Conservation (phyloP, 2,797 vertebrate species). For the Tapera naevia region DNA sequence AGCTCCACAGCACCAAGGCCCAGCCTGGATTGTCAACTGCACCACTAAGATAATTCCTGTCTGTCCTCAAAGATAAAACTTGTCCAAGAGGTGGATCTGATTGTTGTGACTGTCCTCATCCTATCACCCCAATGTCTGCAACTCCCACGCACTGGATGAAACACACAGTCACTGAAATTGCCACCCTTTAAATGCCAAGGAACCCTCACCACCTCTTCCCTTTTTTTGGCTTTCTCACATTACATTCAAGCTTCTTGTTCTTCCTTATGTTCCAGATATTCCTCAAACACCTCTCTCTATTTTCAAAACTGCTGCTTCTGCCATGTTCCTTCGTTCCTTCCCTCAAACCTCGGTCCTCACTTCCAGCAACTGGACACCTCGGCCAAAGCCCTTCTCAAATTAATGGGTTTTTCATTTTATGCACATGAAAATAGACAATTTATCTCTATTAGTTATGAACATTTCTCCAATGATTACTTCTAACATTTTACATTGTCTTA, state of each 20-base stretch:
- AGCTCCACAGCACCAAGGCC: background rate
- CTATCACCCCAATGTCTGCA: accelerated
- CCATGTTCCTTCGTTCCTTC: background rate
- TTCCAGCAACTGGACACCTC: background rate
- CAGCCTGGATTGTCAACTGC: background rate
- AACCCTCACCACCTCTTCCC: background rate
- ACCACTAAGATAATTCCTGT: accelerated
- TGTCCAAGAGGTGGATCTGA: background rate
- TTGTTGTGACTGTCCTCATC: background rate
- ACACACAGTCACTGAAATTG: background rate
- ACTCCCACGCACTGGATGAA: background rate
- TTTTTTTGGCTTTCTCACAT: background rate
- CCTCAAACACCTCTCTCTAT: background rate
- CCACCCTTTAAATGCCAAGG: background rate
- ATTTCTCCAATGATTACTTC: background rate
- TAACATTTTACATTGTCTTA: background rate
- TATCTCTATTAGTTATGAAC: background rate
- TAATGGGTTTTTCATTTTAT: background rate
- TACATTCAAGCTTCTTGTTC: background rate
- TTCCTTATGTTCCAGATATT: background rate
- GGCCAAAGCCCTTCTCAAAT: background rate
- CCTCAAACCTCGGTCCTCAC: background rate
- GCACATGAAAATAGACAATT: background rate
- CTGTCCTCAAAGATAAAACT: background rate
- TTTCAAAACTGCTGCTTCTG: background rate